Base-by-base conservation (phyloP, 92 coral and sea anemone genomes). In the Metridium senile region DNA sequence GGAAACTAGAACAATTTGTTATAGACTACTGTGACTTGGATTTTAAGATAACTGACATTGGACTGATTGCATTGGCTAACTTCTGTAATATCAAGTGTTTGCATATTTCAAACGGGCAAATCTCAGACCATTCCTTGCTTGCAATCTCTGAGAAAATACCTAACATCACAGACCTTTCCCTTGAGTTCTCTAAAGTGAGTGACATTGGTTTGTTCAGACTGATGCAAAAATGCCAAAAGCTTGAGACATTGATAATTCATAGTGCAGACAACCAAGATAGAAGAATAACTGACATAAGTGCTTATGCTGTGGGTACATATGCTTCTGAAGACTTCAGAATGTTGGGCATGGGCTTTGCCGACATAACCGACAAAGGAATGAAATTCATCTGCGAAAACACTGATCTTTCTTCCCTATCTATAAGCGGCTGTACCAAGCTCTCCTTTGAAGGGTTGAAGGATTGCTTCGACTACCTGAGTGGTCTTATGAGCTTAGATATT, bases 321-420 rank as follows among this genome's bases (percentile, higher is more conserved):
- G 94, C 97, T 29, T 85, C 90, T 25, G 96, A 89, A 35, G 75
- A 87, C 62, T 89, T 96, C 64, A 84, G 94, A 70, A 84, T 93
- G 2, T 78, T 96, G 19, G 97, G 94, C n/a, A 82, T 96, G 26
- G 94, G 91, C n/a, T 96, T 91, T 71, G 96, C 97, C 1, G 93
- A 91, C 11, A 93, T 96, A 8, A 92, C 97, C 26, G 94, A 96
- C 85, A 89, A 89, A 32, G 99, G 99, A 20, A 84, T 96, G 11
- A 91, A 83, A 30, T 87, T 91, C 29, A 93, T 96, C 30, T 91
- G 93, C 39, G 90, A 68, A 49, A 96, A 87, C 69, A 87, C 97
- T 32, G 92, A 89, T 1, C 89, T 93, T 10, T 83, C 92, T 11
- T 91, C 92, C 10, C 81, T 96, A 34, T 89, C 93, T 45, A 75